Evolutionary conservation across 2,888 invertebrate species (phyloP), one percentile per base, ranked within the genome.

Genomic region (Diaperis boleti): DNA sequence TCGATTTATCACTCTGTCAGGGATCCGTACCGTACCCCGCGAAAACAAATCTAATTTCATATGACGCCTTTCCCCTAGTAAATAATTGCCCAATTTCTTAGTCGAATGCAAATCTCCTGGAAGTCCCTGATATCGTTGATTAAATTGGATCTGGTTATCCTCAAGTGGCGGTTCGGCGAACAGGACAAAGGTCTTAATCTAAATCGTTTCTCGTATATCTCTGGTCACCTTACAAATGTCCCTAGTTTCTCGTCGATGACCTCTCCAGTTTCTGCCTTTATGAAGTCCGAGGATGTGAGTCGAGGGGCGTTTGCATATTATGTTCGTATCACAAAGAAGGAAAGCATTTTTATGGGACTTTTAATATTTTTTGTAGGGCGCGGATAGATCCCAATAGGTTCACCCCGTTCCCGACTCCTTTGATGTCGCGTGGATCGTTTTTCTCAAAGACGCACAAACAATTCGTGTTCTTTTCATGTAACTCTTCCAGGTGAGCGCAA

Each of bases 131-230:
- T 41, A 41, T n/a, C 35, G 20, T 31, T 49, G 49, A 49, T 49
- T 49, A 49, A 49, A 49, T 49, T 49, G 49, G 49, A 49, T 49
- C 49, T 33, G 49, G 49, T 35, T 49, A 49, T 49, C 49, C 33
- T 33, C 49, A 49, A 49, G 49, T 49, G 49, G 49, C 35, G 29
- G 39, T 13, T 39, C 39, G 3, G 14, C 15, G 39, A 39, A 18
- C 20, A n/a, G 49, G 49, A 49, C 49, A 49, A 49, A 49, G 49
- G 49, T 49, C 49, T 49, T 17, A 33, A 49, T 33, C 33, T 49
- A 49, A 35, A 49, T 49, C 35, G 49, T 33, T 33, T 49, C 49
- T 35, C 49, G 17, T 49, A 49, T 35, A 18, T 35, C 49, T 20
- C 14, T 4, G 35, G 33, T 33, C 35, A 20, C 3, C 10, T 42